Conservation (phyloP, 2,888 invertebrate genomes). For the Lottia gigantea region DNA sequence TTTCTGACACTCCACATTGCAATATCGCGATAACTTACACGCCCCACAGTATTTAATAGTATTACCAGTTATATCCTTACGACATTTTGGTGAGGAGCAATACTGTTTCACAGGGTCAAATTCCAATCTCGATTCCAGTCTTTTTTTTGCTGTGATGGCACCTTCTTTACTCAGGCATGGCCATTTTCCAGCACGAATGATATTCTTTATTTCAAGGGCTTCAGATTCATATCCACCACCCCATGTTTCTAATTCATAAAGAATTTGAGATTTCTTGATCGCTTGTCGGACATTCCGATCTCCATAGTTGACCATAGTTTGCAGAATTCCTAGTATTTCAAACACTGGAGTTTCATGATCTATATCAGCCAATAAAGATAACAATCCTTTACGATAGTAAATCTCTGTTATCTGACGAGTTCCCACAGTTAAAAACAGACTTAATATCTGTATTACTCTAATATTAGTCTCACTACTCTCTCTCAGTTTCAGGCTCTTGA, state of each 20-base stretch:
- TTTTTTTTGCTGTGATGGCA: background rate
- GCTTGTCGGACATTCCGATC: constrained; percentile 25
- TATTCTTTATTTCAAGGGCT: background rate
- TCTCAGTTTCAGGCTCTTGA: constrained; percentile 31
- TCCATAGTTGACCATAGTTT: constrained; percentile 26
- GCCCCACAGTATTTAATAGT: constrained; percentile 43
- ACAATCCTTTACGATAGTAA: constrained; percentile 30
- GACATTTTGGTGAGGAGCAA: constrained; percentile 40
- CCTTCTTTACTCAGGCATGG: constrained; percentile 14
- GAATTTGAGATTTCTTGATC: constrained; percentile 30
- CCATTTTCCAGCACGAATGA: too few species aligned
- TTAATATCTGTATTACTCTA: constrained; percentile 28
- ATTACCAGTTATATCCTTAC: constrained; percentile 26
- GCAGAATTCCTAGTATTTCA: constrained; percentile 24
- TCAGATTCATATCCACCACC: constrained; percentile 27
- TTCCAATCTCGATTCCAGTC: constrained; percentile 5
- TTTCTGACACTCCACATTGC: constrained; percentile 42
- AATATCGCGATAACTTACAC: constrained; percentile 41
- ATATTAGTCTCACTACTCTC: constrained; percentile 23
- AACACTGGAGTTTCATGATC: constrained; percentile 19
- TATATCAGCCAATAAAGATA: constrained; percentile 32
- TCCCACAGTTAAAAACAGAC: constrained; percentile 34
- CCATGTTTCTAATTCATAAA: background rate
- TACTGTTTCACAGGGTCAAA: constrained; percentile 12
- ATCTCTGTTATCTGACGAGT: constrained; percentile 28